Evolutionary conservation across 2,888 invertebrate genomes (phyloP), one percentile per base, ranked within the genome.

Genomic region (Cactoblastis cactorum): DNA sequence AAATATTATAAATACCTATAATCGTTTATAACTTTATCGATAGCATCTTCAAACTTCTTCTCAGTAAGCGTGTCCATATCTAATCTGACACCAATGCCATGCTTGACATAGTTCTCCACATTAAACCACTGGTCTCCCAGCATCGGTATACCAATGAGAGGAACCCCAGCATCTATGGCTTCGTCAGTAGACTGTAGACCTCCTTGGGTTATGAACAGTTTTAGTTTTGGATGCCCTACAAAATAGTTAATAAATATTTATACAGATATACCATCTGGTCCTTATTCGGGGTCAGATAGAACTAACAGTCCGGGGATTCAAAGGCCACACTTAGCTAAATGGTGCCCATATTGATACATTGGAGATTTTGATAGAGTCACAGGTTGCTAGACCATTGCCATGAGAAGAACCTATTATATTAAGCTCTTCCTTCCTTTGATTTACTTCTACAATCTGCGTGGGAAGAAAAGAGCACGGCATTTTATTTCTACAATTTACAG

Each of bases 111-210:
- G 55, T 61, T 66, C 54, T 67, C 71, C 0, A 68, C 73, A 52
- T 84, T 85, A 17, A 57, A 69, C 57, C 69, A 73, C 55, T 84
- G 85, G 54, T 89, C 87, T 1, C 62, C 75, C 9, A 80, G 51
- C 59, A 85, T 75, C 1, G 83, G 83, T 3, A 85, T 54, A 2
- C 71, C 81, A 1, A 85, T 57, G 0, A 85, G 58, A 0, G 83
- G 83, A 0, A 81, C 74, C 39, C 69, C 74, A 0, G 75, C 74
- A 14, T 67, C 64, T 4, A 86, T 73, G 0, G 83, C 72, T 63
- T 87, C 86, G 49, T 83, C 82, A 0, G 80, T 69, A 0, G 86
- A 85, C 49, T 83, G 83, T 3, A 82, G 55, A 4, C 86, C 86
- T 45, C 79, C 83, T 74, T 86, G 85, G 0, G 80, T 82, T 22